These are phyloP conservation scores for Willowsia nigromaculata DNA, from an alignment of 2,888 invertebrate species.

Conservation along the genomic window DNA sequence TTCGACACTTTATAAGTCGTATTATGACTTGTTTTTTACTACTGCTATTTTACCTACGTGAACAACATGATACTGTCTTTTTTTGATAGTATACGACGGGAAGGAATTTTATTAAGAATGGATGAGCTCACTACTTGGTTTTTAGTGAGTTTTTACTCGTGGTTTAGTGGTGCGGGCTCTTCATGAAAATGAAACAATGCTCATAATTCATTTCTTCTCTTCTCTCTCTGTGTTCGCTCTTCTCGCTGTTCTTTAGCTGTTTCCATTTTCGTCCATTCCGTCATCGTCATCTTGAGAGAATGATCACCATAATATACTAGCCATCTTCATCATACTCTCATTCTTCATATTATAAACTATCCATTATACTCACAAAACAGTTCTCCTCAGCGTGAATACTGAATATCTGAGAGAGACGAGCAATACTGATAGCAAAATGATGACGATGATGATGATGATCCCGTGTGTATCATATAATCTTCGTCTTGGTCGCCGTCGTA, in stretches of 20 bases:
- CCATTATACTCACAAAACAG: neutral
- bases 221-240: neutral
- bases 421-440: no score
- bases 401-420: neutral
- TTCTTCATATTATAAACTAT: no score
- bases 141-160: neutral
- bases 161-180: neutral
- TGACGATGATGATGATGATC: neutral
- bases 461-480: conserved; percentile 15
- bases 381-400: neutral
- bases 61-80: no score
- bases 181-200: conserved; percentile 35
- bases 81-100: neutral
- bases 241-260: neutral
- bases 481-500: neutral
- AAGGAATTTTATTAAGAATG: conserved; percentile 7
- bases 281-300: conserved; percentile 44
- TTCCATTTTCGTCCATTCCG: conserved; percentile 47
- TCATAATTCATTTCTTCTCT: conserved; percentile 32
- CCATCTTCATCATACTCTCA: neutral
- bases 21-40: neutral
- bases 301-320: conserved; percentile 16
- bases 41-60: neutral
- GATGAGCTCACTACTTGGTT: conserved; percentile 9
- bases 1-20: conserved; percentile 27